Base-by-base conservation (phyloP, 2,113 vertebrate species). In the Lepisosteus osseus region DNA sequence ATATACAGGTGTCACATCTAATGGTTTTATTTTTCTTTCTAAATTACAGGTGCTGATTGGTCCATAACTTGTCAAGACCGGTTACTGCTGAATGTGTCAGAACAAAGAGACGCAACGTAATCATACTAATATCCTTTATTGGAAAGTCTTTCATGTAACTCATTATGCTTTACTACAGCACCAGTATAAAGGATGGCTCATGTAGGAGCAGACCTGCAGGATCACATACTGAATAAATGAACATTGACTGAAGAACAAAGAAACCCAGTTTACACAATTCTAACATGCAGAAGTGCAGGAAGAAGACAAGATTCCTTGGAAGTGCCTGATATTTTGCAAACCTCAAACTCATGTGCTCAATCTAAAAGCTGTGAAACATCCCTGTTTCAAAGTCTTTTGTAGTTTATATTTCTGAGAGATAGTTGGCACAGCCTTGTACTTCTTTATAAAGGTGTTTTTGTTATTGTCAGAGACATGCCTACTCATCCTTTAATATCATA, bases 401-500 rank as follows among this genome's bases (percentile, higher is more conserved):
- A 8, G 3, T n/a, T 59, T 59, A 29, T 29, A 29, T 29, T 29
- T 29, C 29, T 29, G 29, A 29, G 29, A 29, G 29, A 29, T 12
- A 54, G 29, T 29, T 29, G 54, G 54, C 6, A 54, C 6, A 54
- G 54, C 6, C 6, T 54, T 12, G 12, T 12, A 3, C n/a, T 59
- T 59, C 54, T 14, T 14, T n/a, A 14, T n/a, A 4, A 59, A 59
- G 62, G 62, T 15, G 62, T 64, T 64, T 64, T 40, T 12, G 54
- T 55, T 61, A 12, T 66, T 71, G 5, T 68, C 74, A 81, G 77
- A 81, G 87, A 72, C 72, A 99, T 99, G 96, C 96, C 96, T 1
- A 96, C 95, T 15, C 95, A 97, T 67, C 91, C 92, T 0, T 81
- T 96, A 66, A 82, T 95, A 72, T 90, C 91, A 29, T 95, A 93